Percentiles rank a stretch among this genome's conserved stretches.
phyloP scores from a whole-genome alignment of 1,140 invertebrate species.

The Microplitis demolitor region DNA sequence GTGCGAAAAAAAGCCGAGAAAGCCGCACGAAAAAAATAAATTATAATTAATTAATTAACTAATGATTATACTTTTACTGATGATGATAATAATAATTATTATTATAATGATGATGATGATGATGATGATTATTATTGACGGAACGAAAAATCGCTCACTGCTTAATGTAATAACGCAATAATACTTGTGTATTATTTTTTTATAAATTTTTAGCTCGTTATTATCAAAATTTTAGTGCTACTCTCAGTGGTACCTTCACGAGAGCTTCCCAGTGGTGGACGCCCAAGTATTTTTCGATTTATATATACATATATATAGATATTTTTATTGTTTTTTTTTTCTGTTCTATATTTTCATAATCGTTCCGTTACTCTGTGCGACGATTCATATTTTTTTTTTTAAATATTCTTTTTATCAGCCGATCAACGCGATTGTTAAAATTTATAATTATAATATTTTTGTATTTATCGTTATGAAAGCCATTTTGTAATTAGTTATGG shows the following conservation, averaged over 20 bases:
- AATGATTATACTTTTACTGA: background rate
- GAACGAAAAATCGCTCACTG: background rate
- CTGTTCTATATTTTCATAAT: background rate
- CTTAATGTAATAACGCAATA: background rate
- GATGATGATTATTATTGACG: too few relatives aligned
- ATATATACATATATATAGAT: background rate
- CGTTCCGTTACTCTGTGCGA: background rate
- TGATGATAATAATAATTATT: too few relatives aligned
- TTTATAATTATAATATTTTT: conserved; percentile 10
- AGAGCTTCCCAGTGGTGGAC: background rate
- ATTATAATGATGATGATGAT: too few relatives aligned
- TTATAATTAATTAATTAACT: background rate
- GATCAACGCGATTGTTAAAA: background rate
- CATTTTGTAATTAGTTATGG: background rate
- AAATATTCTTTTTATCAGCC: background rate
- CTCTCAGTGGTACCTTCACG: background rate
- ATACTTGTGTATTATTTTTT: conserved; percentile 9
- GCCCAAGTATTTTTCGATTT: background rate
- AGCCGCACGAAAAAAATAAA: conserved; percentile 70
- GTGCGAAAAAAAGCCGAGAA: conserved; percentile 81
- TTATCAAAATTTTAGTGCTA: background rate
- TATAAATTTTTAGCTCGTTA: background rate
- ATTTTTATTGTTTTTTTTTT: background rate
- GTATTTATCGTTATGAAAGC: conserved; percentile 11
- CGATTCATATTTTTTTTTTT: background rate